phyloP scores from a whole-genome alignment of 2,113 vertebrate genomes.

The Onychostruthus taczanowskii region DNA sequence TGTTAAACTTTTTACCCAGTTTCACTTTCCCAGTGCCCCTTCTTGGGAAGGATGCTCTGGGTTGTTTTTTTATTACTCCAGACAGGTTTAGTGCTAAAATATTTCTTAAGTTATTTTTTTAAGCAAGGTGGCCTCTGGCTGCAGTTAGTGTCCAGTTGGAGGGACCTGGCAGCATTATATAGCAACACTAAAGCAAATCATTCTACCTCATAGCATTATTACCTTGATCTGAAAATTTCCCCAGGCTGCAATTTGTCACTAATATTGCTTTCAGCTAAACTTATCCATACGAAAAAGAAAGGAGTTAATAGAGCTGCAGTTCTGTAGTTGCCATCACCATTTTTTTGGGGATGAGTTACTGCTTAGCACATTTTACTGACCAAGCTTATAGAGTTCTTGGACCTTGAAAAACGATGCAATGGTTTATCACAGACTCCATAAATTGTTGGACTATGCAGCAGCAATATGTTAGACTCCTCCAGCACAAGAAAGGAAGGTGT shows the following conservation, averaged over 20 bases:
- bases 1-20: neutral
- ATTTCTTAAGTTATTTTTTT: constrained; percentile 56
- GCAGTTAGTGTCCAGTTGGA: constrained; percentile 57
- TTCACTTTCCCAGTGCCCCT: neutral
- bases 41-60: neutral
- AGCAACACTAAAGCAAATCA: constrained; percentile 53
- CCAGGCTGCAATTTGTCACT: constrained; percentile 51
- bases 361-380: constrained; percentile 56
- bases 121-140: constrained; percentile 53
- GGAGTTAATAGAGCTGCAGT: constrained; percentile 55
- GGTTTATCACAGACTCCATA: constrained; percentile 32
- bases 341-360: constrained; percentile 43
- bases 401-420: constrained; percentile 56
- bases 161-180: constrained; percentile 26
- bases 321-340: constrained; percentile 21
- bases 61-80: neutral
- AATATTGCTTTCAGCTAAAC: constrained; percentile 57
- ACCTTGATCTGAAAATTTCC: constrained; percentile 66
- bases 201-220: constrained; percentile 51
- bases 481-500: neutral
- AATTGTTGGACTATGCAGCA: neutral
- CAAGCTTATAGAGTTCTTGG: constrained; percentile 44
- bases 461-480: neutral
- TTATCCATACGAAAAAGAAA: neutral
- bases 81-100: constrained; percentile 52